These are phyloP conservation scores for Eospalax fontanierii DNA, from an alignment of 2,797 vertebrate species.

Conservation along the genomic window DNA sequence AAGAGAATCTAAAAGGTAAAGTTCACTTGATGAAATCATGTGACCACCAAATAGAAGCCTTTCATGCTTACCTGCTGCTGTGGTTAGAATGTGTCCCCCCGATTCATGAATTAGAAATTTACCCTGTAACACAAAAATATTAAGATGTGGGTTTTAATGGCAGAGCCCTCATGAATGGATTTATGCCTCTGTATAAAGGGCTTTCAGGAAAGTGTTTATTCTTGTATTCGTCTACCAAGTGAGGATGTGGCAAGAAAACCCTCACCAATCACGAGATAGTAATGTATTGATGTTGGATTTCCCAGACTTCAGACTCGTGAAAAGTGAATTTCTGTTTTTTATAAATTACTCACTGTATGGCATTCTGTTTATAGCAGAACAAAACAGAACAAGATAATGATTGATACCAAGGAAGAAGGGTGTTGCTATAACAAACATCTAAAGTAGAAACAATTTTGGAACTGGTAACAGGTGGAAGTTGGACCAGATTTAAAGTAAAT, in stretches of 20 bases:
- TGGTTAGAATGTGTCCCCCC: too few relatives aligned
- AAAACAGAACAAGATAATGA: background rate
- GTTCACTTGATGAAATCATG: background rate
- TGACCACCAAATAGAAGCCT: background rate
- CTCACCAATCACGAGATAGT: background rate
- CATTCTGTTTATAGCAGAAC: background rate
- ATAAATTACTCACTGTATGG: too few relatives aligned
- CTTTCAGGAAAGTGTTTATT: background rate
- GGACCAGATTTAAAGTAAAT: background rate
- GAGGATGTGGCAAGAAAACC: background rate
- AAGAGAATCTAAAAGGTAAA: slow-evolving; percentile 2
- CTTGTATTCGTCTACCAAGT: background rate
- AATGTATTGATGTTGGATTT: background rate
- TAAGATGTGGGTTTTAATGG: background rate
- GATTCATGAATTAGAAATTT: background rate
- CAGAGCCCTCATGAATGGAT: too few relatives aligned
- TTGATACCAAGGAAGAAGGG: background rate
- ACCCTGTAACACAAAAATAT: background rate
- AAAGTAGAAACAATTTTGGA: background rate
- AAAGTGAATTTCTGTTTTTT: too few relatives aligned
- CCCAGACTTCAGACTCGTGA: too few relatives aligned
- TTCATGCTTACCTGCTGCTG: background rate
- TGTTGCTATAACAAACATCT: background rate
- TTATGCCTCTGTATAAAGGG: background rate
- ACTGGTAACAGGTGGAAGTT: background rate